Conservation (phyloP, 2,797 vertebrate genomes). For the Sandelia bainsii region DNA sequence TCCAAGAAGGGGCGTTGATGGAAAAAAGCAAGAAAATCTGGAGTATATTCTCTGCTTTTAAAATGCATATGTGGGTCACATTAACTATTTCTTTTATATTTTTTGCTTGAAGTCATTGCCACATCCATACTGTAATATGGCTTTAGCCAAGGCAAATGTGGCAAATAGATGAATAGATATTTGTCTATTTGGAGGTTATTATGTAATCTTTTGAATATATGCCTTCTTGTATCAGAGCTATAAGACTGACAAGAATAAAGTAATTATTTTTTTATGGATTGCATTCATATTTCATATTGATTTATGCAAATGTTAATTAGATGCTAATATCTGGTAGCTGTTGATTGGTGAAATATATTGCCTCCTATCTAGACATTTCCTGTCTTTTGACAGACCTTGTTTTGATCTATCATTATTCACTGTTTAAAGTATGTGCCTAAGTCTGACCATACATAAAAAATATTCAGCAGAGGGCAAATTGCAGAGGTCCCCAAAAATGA, state of each 20-base stretch:
- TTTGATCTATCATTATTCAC: conserved; percentile 5
- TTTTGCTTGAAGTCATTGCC: conserved; percentile 33
- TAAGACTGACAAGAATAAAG: not conserved
- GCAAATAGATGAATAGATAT: too few relatives aligned
- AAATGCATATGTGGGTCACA: conserved; percentile 74
- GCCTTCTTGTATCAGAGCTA: not conserved
- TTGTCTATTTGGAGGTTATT: conserved; percentile 11
- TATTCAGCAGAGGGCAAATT: conserved; percentile 25
- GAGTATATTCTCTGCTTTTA: conserved; percentile 67
- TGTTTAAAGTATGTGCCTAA: not conserved
- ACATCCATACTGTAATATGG: conserved; percentile 9
- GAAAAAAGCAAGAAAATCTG: conserved; percentile 67
- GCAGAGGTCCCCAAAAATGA: conserved; percentile 35
- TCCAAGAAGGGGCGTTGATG: conserved; percentile 78
- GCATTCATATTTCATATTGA: not conserved
- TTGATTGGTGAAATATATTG: conserved; percentile 8
- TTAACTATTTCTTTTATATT: conserved; percentile 50
- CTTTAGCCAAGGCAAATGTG: conserved; percentile 3
- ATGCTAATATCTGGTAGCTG: not conserved
- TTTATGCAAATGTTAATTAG: conserved; percentile 7
- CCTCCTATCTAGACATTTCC: conserved; percentile 41
- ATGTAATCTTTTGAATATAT: conserved; percentile 1
- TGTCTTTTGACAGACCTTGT: conserved; percentile 17
- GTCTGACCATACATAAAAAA: conserved; percentile 25
- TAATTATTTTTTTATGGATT: too few relatives aligned